Conservation (phyloP, 1,140 invertebrate species). For the Anastrepha obliqua region DNA sequence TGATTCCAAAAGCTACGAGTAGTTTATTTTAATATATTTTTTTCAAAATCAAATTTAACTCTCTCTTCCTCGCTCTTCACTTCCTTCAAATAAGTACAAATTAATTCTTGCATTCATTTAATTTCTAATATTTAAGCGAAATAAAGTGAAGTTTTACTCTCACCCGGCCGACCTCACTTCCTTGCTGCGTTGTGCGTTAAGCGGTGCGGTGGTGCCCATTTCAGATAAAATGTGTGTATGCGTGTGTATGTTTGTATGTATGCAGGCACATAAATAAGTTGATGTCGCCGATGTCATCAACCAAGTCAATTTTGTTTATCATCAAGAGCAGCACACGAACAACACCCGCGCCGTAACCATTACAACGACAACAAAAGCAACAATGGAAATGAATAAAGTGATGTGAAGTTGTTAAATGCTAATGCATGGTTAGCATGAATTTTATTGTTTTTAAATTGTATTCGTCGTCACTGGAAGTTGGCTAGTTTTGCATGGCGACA, state of each 20-base stretch:
- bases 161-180: constrained; percentile 15
- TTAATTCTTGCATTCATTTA: neutral
- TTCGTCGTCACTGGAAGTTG: constrained; percentile 11
- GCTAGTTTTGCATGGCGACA: neutral
- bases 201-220: neutral
- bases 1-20: no score
- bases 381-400: neutral
- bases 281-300: constrained; percentile 33
- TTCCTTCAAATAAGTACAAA: no score
- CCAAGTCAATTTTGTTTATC: constrained; percentile 39
- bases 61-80: no score
- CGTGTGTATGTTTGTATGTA: neutral
- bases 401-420: constrained; percentile 20
- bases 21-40: no score
- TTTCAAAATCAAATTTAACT: no score
- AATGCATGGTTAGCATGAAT: constrained; percentile 41
- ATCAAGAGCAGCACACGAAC: neutral
- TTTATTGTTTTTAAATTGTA: constrained; percentile 45
- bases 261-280: neutral
- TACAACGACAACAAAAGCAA: neutral
- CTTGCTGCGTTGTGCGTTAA: neutral
- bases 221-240: neutral
- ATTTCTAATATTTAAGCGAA: neutral
- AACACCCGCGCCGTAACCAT: neutral
- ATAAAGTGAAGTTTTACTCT: neutral